phyloP scores from a whole-genome alignment of 2,888 invertebrate species.

The Phlogophora meticulosa region DNA sequence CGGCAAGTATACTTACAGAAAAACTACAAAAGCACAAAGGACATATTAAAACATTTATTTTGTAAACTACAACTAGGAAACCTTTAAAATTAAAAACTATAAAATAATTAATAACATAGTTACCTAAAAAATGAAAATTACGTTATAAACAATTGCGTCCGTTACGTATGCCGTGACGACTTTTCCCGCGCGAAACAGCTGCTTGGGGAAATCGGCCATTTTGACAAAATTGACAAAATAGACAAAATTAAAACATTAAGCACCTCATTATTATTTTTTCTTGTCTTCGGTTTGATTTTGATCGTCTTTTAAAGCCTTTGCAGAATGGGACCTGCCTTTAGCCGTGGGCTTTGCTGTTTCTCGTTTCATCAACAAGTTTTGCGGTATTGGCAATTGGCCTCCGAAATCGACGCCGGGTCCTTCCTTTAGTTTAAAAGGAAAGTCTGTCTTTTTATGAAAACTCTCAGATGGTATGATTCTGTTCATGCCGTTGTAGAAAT shows the following conservation, averaged over 20 bases:
- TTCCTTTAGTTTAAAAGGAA: conserved; percentile 66
- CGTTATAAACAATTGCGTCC: no score
- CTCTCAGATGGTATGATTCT: conserved; percentile 66
- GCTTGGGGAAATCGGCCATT: no score
- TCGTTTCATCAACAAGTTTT: conserved; percentile 68
- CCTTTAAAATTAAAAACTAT: background rate
- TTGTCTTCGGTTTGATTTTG: background rate
- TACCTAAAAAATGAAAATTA: background rate
- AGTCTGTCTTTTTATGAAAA: conserved; percentile 64
- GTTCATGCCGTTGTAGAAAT: conserved; percentile 65
- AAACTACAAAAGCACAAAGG: no score
- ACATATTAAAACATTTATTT: conserved; percentile 12
- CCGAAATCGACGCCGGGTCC: conserved; percentile 71
- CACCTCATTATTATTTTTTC: background rate
- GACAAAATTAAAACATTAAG: no score
- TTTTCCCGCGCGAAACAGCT: background rate
- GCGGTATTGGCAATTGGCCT: conserved; percentile 71
- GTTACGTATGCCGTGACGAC: background rate
- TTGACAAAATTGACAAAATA: no score
- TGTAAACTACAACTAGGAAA: background rate
- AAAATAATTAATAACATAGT: background rate
- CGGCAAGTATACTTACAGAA: no score
- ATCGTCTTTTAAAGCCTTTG: background rate
- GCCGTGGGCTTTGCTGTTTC: conserved; percentile 2
- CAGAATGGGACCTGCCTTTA: background rate